Evolutionary conservation across 2,113 vertebrate genomes (phyloP), one percentile per base, ranked within the genome.

Genomic region (Eclectus roratus): DNA sequence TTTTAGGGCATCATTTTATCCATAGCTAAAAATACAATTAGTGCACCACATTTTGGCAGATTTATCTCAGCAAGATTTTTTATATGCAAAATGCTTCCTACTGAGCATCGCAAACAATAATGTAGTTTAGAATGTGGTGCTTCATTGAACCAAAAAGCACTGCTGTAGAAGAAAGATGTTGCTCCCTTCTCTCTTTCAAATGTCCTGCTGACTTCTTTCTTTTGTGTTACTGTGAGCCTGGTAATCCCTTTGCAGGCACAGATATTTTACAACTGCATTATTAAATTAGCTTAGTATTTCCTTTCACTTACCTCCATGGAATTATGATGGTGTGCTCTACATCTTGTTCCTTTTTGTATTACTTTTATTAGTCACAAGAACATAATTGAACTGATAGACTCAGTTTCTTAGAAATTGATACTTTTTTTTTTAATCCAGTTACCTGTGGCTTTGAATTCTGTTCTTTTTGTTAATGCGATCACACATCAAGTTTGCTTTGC

Each of bases 91-190:
- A 94, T 88, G 68, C 47, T 96, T 97, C 97, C 93, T 90, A 66
- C 89, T n/a, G 96, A 82, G 77, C 79, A 81, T 95, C 85, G 84
- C 94, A 98, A 98, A 90, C 89, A 97, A 91, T 96, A 88, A 96
- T 94, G 96, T 92, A 50, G 89, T 95, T 96, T 78, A 89, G 80
- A 91, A 83, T 60, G 94, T 90, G 95, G 70, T 81, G 91, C 85
- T 84, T 83, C 80, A 89, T 74, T 95, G 97, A 93, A 91, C 68
- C 64, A 58, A 56, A 91, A 96, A 71, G 5, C 2, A 6, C 37
- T 83, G 77, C 73, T 95, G 94, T 63, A 86, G 74, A 72, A 89
- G 76, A 83, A 95, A 91, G 77, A 93, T 92, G 79, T 74, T 35
- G 4, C 78, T 85, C 4, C 14, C 35, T 85, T 8, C 16, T 3